These are phyloP conservation scores for Dolichopus griseipennis DNA, from an alignment of 2,888 invertebrate species.

Conservation along the genomic window DNA sequence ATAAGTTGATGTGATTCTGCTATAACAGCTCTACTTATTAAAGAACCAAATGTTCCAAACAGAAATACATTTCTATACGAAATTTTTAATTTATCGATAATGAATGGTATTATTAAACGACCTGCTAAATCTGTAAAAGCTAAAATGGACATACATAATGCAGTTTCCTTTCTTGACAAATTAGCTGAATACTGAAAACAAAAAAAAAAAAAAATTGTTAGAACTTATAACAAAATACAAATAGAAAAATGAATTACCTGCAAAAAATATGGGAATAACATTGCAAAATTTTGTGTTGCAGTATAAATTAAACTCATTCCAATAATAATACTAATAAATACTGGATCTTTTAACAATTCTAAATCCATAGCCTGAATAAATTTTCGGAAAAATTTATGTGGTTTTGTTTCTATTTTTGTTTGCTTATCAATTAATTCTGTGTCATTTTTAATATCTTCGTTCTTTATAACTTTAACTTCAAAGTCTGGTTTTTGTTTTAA, in stretches of 20 bases:
- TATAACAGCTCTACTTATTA: conserved; percentile 48
- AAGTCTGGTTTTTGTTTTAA: conserved; percentile 20
- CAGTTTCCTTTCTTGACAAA: conserved; percentile 48
- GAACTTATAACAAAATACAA: conserved; percentile 9
- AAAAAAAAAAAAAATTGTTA: conserved; percentile 13
- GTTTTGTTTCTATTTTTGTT: conserved; percentile 14
- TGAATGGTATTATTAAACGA: conserved; percentile 54
- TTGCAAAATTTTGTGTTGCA: conserved; percentile 60
- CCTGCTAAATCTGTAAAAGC: conserved; percentile 59
- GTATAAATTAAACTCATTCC: conserved; percentile 60
- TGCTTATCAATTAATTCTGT: conserved; percentile 21
- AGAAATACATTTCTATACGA: conserved; percentile 56
- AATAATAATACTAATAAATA: conserved; percentile 57
- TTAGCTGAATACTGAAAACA: conserved; percentile 33
- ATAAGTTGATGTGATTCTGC: conserved; percentile 51
- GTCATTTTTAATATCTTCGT: conserved; percentile 11
- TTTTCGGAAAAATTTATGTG: conserved; percentile 29
- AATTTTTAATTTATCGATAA: conserved; percentile 53
- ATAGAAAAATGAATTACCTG: conserved; percentile 40
- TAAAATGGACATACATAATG: conserved; percentile 61
- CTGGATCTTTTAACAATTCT: conserved; percentile 51
- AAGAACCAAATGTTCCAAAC: conserved; percentile 51
- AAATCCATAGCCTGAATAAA: conserved; percentile 52
- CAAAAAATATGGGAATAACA: conserved; percentile 61
- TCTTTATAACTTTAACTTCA: conserved; percentile 22